A percentile compares a stretch with the other conserved stretches of the same genome.
Conservation (phyloP, 2,797 vertebrate species). For the Periophthalmus magnuspinnatus region DNA sequence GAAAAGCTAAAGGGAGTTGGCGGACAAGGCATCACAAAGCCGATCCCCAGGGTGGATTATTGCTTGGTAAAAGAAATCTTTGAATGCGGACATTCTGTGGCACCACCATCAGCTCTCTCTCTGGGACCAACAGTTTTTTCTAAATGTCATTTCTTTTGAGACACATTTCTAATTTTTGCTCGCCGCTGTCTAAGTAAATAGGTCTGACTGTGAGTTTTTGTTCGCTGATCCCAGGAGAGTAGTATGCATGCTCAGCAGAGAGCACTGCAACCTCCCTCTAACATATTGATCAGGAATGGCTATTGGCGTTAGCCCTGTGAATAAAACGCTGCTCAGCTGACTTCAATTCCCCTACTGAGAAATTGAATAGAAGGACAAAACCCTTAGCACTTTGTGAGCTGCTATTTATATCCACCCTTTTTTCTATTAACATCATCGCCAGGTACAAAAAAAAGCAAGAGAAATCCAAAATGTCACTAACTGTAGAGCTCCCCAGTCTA, state of each 20-base stretch:
- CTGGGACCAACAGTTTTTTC: constrained; percentile 49
- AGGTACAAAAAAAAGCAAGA: constrained; percentile 24
- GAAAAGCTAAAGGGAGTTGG: constrained; percentile 23
- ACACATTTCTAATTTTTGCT: constrained; percentile 63
- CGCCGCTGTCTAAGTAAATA: constrained; percentile 70
- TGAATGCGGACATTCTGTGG: constrained; percentile 49
- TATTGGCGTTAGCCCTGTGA: constrained; percentile 76
- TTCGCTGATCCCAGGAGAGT: constrained; percentile 68
- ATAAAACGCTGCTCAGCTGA: constrained; percentile 73
- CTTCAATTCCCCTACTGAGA: constrained; percentile 71
- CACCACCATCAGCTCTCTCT: constrained; percentile 47
- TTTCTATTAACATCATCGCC: constrained; percentile 45
- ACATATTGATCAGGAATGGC: constrained; percentile 75
- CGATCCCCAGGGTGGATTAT: constrained; percentile 61
- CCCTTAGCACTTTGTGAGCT: constrained; percentile 58
- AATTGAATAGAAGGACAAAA: constrained; percentile 75
- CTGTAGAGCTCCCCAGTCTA: constrained; percentile 24
- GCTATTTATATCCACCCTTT: constrained; percentile 50
- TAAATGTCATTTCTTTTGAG: constrained; percentile 73
- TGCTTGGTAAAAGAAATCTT: constrained; percentile 53
- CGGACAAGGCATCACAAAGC: constrained; percentile 54
- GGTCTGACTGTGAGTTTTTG: constrained; percentile 77
- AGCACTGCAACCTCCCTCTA: constrained; percentile 67
- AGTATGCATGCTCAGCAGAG: constrained; percentile 63
- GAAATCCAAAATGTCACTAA: constrained; percentile 64